Conservation (phyloP, 2,797 vertebrate species). For the Phoxinus dragarum region DNA sequence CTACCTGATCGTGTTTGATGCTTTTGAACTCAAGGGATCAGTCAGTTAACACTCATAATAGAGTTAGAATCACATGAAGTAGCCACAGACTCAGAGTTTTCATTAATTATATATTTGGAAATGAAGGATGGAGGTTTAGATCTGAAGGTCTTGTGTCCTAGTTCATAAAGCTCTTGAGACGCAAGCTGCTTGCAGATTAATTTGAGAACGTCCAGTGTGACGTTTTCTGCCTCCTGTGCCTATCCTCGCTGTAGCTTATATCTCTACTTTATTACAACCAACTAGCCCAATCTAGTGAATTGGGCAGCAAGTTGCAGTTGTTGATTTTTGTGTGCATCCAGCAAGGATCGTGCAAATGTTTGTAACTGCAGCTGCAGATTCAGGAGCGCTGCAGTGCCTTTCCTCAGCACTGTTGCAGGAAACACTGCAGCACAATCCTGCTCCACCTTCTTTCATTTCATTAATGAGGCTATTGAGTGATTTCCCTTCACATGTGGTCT, state of each 20-base stretch:
- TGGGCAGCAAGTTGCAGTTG: neutral
- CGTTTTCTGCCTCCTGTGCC: conserved; percentile 12
- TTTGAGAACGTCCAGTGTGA: conserved; percentile 32
- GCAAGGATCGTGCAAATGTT: neutral
- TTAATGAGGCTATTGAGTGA: conserved; percentile 18
- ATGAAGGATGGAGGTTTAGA: conserved; percentile 21
- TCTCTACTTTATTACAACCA: neutral
- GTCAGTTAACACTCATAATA: conserved; percentile 14
- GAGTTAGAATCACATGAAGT: conserved; percentile 14
- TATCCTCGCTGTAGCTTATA: neutral
- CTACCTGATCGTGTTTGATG: neutral
- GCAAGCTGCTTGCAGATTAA: conserved; percentile 43
- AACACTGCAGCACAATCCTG: neutral
- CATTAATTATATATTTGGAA: conserved; percentile 33
- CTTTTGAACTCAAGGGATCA: conserved; percentile 22
- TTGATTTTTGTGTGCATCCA: neutral
- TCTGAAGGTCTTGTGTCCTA: conserved; percentile 43
- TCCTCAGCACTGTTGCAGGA: neutral
- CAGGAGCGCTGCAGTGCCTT: neutral
- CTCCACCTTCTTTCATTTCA: neutral
- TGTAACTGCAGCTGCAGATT: neutral
- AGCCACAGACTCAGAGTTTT: conserved; percentile 1
- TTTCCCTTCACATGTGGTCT: conserved; percentile 36
- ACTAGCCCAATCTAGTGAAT: neutral
- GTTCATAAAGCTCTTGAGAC: conserved; percentile 47